Conservation (phyloP, 2,113 vertebrate genomes). For the Xenus cinereus region DNA sequence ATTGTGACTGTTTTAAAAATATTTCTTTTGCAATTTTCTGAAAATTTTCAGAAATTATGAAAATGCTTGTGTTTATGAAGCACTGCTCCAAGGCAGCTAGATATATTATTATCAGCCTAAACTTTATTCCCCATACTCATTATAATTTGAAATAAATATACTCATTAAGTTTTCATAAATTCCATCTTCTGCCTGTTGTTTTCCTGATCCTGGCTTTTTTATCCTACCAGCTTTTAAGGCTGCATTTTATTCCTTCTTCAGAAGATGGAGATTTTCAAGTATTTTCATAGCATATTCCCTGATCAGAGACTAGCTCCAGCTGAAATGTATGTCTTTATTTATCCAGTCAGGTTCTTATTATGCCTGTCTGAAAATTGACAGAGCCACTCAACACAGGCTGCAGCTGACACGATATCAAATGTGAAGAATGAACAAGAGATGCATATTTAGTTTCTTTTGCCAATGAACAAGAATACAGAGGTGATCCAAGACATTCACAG, state of each 20-base stretch:
- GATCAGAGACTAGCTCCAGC: constrained; percentile 25
- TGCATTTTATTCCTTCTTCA: constrained; percentile 35
- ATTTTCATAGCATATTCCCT: constrained; percentile 27
- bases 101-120: neutral
- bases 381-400: neutral
- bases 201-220: neutral
- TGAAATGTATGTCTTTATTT: constrained; percentile 46
- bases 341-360: constrained; percentile 13
- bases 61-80: neutral
- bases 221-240: neutral
- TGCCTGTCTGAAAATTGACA: constrained; percentile 10
- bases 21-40: neutral
- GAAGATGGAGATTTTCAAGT: constrained; percentile 4
- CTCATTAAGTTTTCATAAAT: constrained; percentile 30
- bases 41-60: neutral
- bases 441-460: neutral
- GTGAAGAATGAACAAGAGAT: neutral
- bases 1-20: neutral
- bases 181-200: constrained; percentile 2
- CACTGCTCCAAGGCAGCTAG: neutral
- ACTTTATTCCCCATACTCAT: neutral
- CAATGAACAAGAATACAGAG: neutral
- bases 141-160: constrained; percentile 17
- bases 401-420: constrained; percentile 11
- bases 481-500: neutral